A percentile compares a stretch with the other conserved stretches of the same genome.
Evolutionary conservation across 2,797 vertebrate species (phyloP).

Genomic region (Tolypeutes matacus): DNA sequence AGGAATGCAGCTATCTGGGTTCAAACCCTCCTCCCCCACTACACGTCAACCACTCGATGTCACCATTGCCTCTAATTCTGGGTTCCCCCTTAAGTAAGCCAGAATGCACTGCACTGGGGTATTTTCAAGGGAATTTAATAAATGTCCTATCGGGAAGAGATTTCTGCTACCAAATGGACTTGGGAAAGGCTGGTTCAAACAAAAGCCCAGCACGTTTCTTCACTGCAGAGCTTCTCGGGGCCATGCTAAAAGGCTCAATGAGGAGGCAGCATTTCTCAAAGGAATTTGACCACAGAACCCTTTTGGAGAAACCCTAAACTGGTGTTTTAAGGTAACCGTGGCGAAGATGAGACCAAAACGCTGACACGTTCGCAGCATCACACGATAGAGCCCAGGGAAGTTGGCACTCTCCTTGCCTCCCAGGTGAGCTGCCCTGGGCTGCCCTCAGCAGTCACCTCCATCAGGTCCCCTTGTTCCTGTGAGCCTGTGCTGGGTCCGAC

Average conservation of each 20-base stretch:
- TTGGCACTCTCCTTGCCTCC: rapidly evolving
- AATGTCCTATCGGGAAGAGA: rapidly evolving
- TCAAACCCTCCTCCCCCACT: background rate
- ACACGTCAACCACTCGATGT: too few species aligned
- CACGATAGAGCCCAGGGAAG: rapidly evolving
- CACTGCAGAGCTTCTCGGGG: background rate
- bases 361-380: rapidly evolving
- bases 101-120: rapidly evolving
- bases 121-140: background rate
- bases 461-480: rapidly evolving
- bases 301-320: background rate
- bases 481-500: background rate
- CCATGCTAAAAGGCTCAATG: background rate
- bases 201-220: background rate
- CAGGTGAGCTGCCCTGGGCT: background rate
- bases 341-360: rapidly evolving
- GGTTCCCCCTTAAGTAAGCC: too few species aligned
- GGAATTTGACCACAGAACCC: background rate
- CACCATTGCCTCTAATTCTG: rapidly evolving
- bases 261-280: background rate
- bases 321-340: rapidly evolving
- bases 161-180: too few species aligned
- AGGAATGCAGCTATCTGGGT: background rate
- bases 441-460: rapidly evolving
- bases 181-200: background rate